Base-by-base conservation (phyloP, 2,888 invertebrate species). In the Argyra leucocephala region DNA sequence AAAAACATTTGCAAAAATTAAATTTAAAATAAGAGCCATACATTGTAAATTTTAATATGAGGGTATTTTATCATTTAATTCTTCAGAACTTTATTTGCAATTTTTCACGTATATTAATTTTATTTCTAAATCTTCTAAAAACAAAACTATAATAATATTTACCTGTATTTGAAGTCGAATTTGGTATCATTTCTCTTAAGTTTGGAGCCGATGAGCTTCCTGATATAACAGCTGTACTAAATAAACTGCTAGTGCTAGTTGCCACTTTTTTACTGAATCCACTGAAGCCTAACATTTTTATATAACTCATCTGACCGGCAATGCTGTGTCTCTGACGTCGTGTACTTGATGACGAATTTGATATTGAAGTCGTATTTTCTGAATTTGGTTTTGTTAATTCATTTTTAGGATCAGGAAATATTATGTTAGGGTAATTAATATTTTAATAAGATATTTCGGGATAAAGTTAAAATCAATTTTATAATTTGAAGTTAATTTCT, bases 151-250 rank as follows among this genome's bases (percentile, higher is more conserved):
- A n/a, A n/a, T n/a, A n/a, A n/a, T n/a, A 26, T 58, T 86, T 79
- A 91, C 91, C 89, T 79, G 91, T 88, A 71, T 84, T 84, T 69
- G 88, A 85, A 18, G 88, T 85, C 66, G 88, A 83, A 70, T 85
- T 83, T n/a, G 91, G 89, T 72, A 91, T 88, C 88, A 91, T 90
- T 76, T 91, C 90, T 71, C 91, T 86, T 69, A 94, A 85, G 81
- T 94, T 93, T 62, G 94, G 94, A 64, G 93, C 93, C 73, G 93
- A 93, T 74, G 91, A 91, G 75, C 93, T 93, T 71, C 96, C 96
- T 74, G 92, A 93, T 80, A 96, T 95, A 75, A 96, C 96, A 68
- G 96, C 96, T 67, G 96, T 96, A 79, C 93, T 93, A 85, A 96
- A 96, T 72, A 96, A 86, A 69, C 92, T 91, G 79, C 90, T 92